Evolutionary conservation across 2,888 invertebrate genomes (phyloP), one percentile per base, ranked within the genome.

Genomic region (Chorisops tibialis): DNA sequence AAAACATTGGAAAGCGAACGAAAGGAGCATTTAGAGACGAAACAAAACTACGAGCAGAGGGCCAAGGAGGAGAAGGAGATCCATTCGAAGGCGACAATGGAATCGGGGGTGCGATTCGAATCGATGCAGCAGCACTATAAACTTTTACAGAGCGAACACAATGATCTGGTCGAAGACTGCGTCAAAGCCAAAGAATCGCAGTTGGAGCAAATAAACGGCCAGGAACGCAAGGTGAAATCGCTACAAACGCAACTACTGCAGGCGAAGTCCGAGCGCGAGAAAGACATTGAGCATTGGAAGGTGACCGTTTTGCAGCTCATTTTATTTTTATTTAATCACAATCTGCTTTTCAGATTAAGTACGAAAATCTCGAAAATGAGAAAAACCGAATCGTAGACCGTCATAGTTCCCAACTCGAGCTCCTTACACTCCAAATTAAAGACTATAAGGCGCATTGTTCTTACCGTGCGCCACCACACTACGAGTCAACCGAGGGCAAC

Each of bases 1-100:
- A 83, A 83, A 68, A 81, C 81, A 16, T 70, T 83, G 24, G 82
- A 83, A 69, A 76, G 76, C 39, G 82, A 84, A 71, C 81, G 83
- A 63, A 75, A 76, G 4, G 83, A 83, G 63, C 82, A 83, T 67
- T 74, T 81, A 64, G 79, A 81, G 66, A 75, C 78, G 7, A 80
- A 80, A 69, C 79, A 79, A 38, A 78, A 77, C 54, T 79, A 80
- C 52, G 79, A 82, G 43, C 80, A 80, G 68, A 79, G 78, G 69
- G 67, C 80, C 51, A 79, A 80, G 62, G 82, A 81, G 62, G 80
- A 82, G 52, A 79, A 77, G 66, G 74, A 76, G 30, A 75, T 77
- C 63, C 75, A 79, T 67, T 79, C 82, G 64, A 83, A 83, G 66
- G 75, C 79, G 38, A 73, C 79, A 52, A 73, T 79, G 59, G 80